Evolutionary conservation across 2,113 vertebrate species (phyloP).

Genomic region (Gopherus flavomarginatus): DNA sequence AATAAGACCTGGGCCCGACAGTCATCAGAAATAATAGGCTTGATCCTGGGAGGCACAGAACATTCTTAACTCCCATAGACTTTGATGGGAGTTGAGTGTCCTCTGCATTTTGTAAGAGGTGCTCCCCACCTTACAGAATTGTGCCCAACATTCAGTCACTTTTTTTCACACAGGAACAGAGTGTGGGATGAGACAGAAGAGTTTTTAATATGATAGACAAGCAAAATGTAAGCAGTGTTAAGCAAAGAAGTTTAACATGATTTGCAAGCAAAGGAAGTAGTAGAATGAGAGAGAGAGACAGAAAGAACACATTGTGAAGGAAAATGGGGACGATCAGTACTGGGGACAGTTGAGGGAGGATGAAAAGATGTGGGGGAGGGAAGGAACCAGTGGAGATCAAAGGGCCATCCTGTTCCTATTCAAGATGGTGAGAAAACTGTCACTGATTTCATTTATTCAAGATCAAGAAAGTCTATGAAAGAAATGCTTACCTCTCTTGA

Average conservation of each 20-base stretch:
- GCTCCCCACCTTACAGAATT: background rate
- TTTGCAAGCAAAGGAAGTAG: background rate
- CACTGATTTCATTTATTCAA: background rate
- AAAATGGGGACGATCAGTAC: background rate
- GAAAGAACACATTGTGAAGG: background rate
- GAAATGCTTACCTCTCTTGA: background rate
- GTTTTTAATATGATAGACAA: background rate
- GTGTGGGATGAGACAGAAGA: background rate
- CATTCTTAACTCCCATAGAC: background rate
- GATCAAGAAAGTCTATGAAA: background rate
- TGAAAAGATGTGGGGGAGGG: background rate
- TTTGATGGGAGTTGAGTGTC: background rate
- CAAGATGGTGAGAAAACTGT: background rate
- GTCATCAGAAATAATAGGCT: background rate
- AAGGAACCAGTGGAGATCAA: background rate
- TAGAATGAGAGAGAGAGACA: background rate
- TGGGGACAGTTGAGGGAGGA: background rate
- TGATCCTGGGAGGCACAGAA: background rate
- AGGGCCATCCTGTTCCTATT: background rate
- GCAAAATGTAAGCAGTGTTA: background rate
- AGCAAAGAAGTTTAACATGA: background rate
- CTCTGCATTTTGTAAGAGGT: fast-evolving
- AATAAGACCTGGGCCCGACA: background rate
- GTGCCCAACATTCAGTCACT: background rate
- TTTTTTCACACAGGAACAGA: background rate